Percentiles rank a stretch among this genome's conserved stretches.
Conservation (phyloP, 2,113 vertebrate species). For the Formicarius rufipectus region DNA sequence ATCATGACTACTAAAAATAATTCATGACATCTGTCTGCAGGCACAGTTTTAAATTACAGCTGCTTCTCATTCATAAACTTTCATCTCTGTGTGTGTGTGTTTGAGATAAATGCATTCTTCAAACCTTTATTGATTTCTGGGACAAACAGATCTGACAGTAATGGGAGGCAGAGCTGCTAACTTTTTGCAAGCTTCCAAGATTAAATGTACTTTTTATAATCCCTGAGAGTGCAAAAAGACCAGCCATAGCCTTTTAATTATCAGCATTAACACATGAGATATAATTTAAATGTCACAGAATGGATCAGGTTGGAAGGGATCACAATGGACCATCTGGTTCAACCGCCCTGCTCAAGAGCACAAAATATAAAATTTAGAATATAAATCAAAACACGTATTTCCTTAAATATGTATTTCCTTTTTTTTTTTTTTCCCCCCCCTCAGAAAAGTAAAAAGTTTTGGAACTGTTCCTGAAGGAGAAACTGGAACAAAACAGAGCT, state of each 20-base stretch:
- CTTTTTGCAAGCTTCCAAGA: neutral
- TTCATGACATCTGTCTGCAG: neutral
- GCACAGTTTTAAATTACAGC: slow-evolving; percentile 25
- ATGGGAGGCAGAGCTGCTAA: neutral
- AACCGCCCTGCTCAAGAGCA: neutral
- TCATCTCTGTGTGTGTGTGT: neutral
- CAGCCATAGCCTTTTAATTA: neutral
- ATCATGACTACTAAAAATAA: slow-evolving; percentile 11
- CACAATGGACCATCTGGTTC: rapidly evolving
- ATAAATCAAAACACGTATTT: neutral
- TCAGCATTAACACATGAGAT: neutral
- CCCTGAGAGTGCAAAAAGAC: neutral
- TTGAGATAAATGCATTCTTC: neutral
- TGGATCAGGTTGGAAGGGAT: neutral
- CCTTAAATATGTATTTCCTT: neutral
- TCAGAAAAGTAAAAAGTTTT: neutral
- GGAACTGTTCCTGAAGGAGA: neutral
- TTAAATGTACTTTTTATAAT: neutral
- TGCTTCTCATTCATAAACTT: slow-evolving; percentile 48
- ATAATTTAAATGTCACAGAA: neutral
- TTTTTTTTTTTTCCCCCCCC: neutral
- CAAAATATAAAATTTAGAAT: neutral
- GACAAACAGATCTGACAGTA: neutral
- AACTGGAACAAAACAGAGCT: neutral
- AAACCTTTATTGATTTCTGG: slow-evolving; percentile 2